These are phyloP conservation scores for Drosophila pachea DNA, from an alignment of 1,140 invertebrate species.

Conservation along the genomic window DNA sequence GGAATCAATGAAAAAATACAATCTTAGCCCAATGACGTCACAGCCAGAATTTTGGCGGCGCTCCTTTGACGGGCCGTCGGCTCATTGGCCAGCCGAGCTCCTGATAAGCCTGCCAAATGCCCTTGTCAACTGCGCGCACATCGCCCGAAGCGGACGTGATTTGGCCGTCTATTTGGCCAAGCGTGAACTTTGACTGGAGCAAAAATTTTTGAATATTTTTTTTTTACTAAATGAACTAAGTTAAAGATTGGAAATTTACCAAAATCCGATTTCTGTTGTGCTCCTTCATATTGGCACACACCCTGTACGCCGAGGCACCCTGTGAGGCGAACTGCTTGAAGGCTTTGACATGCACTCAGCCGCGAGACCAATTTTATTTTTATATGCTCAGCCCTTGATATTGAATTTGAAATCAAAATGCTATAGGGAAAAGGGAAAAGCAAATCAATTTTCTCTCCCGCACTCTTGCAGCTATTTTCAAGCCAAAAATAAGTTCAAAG, in stretches of 20 bases:
- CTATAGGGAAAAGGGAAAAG: background rate
- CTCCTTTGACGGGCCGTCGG: constrained; percentile 18
- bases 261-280: too few relatives aligned
- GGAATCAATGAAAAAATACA: constrained; percentile 55
- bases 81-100: constrained; percentile 16
- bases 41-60: constrained; percentile 19
- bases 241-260: too few relatives aligned
- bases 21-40: constrained; percentile 52
- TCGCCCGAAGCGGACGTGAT: background rate
- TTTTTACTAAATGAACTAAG: too few relatives aligned
- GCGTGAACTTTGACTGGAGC: constrained; percentile 4
- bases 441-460: background rate
- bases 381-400: constrained; percentile 2
- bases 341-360: constrained; percentile 12
- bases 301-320: background rate
- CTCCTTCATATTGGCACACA: background rate
- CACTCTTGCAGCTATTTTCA: too few relatives aligned
- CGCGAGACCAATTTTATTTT: constrained; percentile 6
- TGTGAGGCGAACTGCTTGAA: background rate
- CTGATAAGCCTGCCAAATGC: constrained; percentile 24
- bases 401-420: constrained; percentile 6
- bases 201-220: background rate
- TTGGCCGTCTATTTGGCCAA: constrained; percentile 5
- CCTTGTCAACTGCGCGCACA: constrained; percentile 7
- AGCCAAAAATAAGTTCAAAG: constrained; percentile 4